Evolutionary conservation across 1,140 invertebrate species (phyloP), one percentile per base, ranked within the genome.

Genomic region (Penaeus japonicus): DNA sequence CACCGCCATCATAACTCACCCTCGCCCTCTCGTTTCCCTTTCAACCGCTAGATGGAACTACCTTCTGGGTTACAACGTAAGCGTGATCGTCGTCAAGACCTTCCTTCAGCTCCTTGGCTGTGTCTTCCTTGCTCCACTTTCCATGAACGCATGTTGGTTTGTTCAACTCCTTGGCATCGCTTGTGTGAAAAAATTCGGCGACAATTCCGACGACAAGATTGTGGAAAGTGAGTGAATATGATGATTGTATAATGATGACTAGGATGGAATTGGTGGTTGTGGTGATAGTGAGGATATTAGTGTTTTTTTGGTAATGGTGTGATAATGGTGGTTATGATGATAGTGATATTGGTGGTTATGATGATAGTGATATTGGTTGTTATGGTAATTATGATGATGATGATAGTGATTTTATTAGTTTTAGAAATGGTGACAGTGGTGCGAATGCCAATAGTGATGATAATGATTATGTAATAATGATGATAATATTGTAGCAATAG

Each of bases 91-190:
- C 20, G 93, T 96, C 24, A 99, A 99, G 94, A 92, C 93, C 62
- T 92, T 95, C 85, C 94, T 97, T 30, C 96, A 99, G 94, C 95
- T 99, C 84, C 94, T 97, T 15, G 98, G 97, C 2, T 99, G 98
- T 92, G 95, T 99, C 15, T 97, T 96, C 91, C 94, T 96, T 59
- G 91, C 94, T 20, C 59, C 91, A 22, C 93, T 98, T 90, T 94
- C 95, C 86, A 90, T 92, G 1, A 93, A 96, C 86, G 95, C 95
- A 4, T 99, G 97, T 92, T 98, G 97, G 96, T 92, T 97, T 15
- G 95, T 98, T 17, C 97, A 99, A 92, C 92, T 99, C n/a, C 93
- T 98, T 54, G 97, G 97, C 7, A 97, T 98, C 75, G 96, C 96
- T 12, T 98, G 97, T 92, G 94, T 97, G 1, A 95, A 95, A 88